These are phyloP conservation scores for Stenodema calcarata DNA, from an alignment of 2,888 invertebrate species.

Conservation along the genomic window DNA sequence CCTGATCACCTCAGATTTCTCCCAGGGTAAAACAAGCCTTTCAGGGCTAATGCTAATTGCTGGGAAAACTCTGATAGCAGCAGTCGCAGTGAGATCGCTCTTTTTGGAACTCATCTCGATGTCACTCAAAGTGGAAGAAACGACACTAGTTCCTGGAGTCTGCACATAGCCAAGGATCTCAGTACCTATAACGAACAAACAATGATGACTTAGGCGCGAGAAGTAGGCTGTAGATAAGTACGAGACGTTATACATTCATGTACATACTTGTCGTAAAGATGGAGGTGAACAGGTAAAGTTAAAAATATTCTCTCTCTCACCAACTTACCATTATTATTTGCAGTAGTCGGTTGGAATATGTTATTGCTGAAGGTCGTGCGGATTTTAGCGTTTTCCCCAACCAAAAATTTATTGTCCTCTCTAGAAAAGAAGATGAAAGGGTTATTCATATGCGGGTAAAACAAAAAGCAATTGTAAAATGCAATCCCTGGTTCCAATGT, in stretches of 20 bases:
- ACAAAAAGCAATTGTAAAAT: not conserved
- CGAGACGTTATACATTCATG: too few species aligned
- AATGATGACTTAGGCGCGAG: too few species aligned
- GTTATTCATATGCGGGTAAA: not conserved
- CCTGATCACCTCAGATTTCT: not conserved
- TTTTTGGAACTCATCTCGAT: not conserved
- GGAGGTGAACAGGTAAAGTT: too few species aligned
- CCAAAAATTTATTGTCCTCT: constrained; percentile 68
- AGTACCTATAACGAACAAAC: not conserved
- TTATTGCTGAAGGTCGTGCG: constrained; percentile 60
- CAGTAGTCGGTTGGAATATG: not conserved
- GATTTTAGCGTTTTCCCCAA: constrained; percentile 68
- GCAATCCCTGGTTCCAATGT: too few species aligned
- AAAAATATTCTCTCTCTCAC: too few species aligned
- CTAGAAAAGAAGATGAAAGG: constrained; percentile 61
- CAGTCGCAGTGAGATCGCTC: constrained; percentile 62
- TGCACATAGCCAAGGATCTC: constrained; percentile 31
- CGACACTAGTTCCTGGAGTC: constrained; percentile 35
- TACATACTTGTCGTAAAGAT: too few species aligned
- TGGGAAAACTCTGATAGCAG: constrained; percentile 72
- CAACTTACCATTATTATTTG: not conserved
- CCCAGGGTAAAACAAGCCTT: constrained; percentile 46
- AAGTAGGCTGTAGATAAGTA: too few species aligned
- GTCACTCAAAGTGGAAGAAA: not conserved
- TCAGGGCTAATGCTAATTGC: constrained; percentile 68